A percentile compares a stretch with the other conserved stretches of the same genome.
These are phyloP conservation scores for Tetramorium alpestre DNA, from an alignment of 1,140 invertebrate species.

Conservation along the genomic window DNA sequence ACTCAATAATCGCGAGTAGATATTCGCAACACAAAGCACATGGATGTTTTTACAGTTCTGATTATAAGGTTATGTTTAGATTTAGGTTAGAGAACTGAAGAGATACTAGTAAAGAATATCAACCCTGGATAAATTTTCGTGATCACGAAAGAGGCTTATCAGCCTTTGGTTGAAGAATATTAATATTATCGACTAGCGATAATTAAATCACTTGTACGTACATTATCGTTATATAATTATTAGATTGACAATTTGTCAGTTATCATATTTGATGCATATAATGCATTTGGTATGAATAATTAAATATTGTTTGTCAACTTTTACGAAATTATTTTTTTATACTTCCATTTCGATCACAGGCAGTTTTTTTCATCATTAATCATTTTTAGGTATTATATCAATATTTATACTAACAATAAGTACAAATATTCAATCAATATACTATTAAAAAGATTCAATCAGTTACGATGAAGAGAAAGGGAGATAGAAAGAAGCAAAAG, in stretches of 20 bases:
- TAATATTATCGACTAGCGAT: too few species aligned
- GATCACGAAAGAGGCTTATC: too few species aligned
- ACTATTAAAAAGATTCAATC: too few species aligned
- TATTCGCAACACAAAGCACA: background rate
- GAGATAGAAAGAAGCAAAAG: too few species aligned
- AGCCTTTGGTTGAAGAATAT: too few species aligned
- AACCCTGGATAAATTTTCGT: too few species aligned
- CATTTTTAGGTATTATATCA: background rate
- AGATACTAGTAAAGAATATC: too few species aligned
- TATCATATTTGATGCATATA: background rate
- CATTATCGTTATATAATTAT: too few species aligned
- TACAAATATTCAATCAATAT: too few species aligned
- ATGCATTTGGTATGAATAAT: conserved; percentile 27
- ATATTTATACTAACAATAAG: background rate
- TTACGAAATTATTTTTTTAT: background rate
- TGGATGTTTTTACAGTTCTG: background rate
- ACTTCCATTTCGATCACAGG: background rate
- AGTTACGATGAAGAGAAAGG: too few species aligned
- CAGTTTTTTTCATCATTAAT: background rate
- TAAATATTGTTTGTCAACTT: conserved; percentile 22
- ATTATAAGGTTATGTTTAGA: background rate
- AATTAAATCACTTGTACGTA: too few species aligned
- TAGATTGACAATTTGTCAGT: too few species aligned
- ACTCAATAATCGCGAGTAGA: background rate
- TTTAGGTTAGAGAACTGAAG: background rate